Conservation (phyloP, 2,113 vertebrate species). For the Corythoichthys intestinalis region DNA sequence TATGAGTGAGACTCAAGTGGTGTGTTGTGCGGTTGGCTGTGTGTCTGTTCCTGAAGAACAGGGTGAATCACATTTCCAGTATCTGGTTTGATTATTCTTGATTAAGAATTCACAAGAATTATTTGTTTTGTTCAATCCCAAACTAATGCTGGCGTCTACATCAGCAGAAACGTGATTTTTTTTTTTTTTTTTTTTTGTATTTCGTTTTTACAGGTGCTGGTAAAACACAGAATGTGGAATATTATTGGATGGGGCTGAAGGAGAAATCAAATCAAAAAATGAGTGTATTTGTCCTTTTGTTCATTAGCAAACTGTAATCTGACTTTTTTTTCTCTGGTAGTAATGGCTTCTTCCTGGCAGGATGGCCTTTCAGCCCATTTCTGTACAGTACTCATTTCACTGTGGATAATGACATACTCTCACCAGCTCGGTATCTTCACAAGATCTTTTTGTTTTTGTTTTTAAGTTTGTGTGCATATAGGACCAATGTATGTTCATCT, state of each 20-base stretch:
- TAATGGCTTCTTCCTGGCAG: too few species aligned
- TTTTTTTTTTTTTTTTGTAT: too few species aligned
- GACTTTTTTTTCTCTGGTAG: too few species aligned
- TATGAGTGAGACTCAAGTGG: constrained; percentile 13
- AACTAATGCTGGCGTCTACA: not conserved
- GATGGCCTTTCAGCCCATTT: too few species aligned
- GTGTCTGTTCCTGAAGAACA: constrained; percentile 22
- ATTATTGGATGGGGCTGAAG: not conserved
- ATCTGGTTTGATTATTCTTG: not conserved
- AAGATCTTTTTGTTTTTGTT: too few species aligned
- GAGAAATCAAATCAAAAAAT: not conserved
- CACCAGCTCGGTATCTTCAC: too few species aligned
- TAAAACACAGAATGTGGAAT: not conserved
- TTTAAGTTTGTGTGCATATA: too few species aligned
- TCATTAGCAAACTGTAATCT: too few species aligned
- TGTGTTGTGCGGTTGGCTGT: constrained; percentile 30
- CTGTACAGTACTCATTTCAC: too few species aligned
- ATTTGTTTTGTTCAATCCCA: not conserved
- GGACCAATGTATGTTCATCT: too few species aligned
- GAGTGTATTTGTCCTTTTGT: too few species aligned
- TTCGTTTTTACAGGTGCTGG: not conserved
- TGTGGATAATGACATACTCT: too few species aligned
- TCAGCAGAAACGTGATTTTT: not conserved
- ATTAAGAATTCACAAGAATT: not conserved
- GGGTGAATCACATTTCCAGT: constrained; percentile 8